Evolutionary conservation across 2,888 invertebrate genomes (phyloP), one percentile per base, ranked within the genome.

Genomic region (Phlogophora meticulosa): DNA sequence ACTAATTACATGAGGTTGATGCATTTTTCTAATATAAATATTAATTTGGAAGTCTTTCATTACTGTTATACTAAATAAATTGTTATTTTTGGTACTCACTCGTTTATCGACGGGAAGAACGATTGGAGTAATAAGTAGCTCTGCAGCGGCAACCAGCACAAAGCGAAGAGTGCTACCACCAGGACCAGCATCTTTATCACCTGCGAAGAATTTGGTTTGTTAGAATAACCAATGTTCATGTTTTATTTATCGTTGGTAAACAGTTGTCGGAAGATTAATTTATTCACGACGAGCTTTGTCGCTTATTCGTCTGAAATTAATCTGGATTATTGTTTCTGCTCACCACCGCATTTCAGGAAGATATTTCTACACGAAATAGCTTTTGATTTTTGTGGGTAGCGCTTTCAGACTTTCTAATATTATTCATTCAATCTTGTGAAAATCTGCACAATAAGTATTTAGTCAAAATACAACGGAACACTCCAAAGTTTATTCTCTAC

Each of bases 101-200:
- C 96, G 87, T 97, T 97, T 83, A 98, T 97, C 78, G 96, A 93
- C 42, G 97, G 96, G 83, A 97, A 97, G 65, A 97, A 97, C 15
- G 97, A 97, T 85, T 97, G 97, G 34, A 98, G 94, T 60, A 97
- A 96, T 87, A 97, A 97, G 87, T 97, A 98, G 66, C 96, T 96
- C 87, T 98, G 97, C 38, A 98, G 93, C 0, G 98, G 98, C 40
- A 98, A 94, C 98, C 98, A 98, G 89, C 98, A 98, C 1, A 98
- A 88, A 0, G 97, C 98, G 86, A 98, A 98, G 11, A 98, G 95
- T 7, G 97, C 96, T 28, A 98, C 98, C 22, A 98, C 98, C 62
- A 98, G 96, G 51, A 98, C 98, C 88, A 98, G 94, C 98, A 98
- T 98, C 96, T 98, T 98, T 87, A 98, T 98, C 77, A 98, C 98